These are phyloP conservation scores for Synanthedon vespiformis DNA, from an alignment of 2,888 invertebrate species.

Conservation along the genomic window DNA sequence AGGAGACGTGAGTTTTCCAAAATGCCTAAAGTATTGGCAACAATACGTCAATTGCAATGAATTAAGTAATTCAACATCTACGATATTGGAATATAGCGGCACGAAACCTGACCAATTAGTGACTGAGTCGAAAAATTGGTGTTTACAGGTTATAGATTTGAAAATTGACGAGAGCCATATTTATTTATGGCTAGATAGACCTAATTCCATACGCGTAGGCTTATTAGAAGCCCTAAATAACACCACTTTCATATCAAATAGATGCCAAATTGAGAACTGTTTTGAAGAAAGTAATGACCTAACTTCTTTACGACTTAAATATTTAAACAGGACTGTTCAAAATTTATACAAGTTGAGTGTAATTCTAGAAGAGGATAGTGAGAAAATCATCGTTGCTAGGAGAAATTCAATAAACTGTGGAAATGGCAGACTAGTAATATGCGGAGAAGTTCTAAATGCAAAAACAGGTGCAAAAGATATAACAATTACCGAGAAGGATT, in stretches of 20 bases:
- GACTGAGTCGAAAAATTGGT: constrained; percentile 56
- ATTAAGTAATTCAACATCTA: constrained; percentile 13
- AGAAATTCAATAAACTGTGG: constrained; percentile 18
- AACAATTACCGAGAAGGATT: constrained; percentile 54
- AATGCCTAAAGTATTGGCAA: constrained; percentile 70
- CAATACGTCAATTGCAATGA: constrained; percentile 12
- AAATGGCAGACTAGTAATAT: constrained; percentile 36
- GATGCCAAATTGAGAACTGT: constrained; percentile 9
- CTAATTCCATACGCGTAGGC: constrained; percentile 27
- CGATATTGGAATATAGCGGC: constrained; percentile 30
- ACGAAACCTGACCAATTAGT: constrained; percentile 40
- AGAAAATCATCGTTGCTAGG: constrained; percentile 29
- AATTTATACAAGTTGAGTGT: constrained; percentile 30
- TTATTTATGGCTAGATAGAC: constrained; percentile 65
- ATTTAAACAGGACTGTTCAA: constrained; percentile 29
- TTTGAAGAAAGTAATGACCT: constrained; percentile 19
- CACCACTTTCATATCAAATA: constrained; percentile 20
- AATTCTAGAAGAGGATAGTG: constrained; percentile 5
- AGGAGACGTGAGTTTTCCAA: constrained; percentile 77
- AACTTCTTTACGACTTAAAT: constrained; percentile 39
- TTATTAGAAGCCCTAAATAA: constrained; percentile 28
- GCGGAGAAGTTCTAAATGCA: constrained; percentile 73
- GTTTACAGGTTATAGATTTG: constrained; percentile 46
- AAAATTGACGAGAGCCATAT: constrained; percentile 49
- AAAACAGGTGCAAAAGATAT: constrained; percentile 66